phyloP scores from a whole-genome alignment of 1,140 invertebrate species.

The Chymomyza costata region DNA sequence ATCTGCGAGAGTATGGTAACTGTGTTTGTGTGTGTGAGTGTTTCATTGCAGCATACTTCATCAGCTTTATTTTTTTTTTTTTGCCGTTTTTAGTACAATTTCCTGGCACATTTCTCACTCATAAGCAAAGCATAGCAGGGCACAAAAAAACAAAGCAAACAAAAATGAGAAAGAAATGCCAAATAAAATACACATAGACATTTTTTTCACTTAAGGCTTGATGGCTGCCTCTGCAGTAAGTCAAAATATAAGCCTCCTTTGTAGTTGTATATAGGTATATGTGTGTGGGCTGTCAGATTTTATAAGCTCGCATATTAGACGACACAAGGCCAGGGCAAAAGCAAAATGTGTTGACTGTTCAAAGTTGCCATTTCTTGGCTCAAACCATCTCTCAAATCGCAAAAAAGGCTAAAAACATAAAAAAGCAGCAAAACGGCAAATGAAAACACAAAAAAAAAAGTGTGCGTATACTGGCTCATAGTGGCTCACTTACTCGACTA shows the following conservation, averaged over 20 bases:
- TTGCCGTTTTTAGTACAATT: conserved; percentile 60
- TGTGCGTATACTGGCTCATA: neutral
- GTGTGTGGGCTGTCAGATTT: too few relatives aligned
- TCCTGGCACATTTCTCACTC: conserved; percentile 59
- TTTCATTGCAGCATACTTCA: conserved; percentile 30
- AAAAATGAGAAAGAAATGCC: neutral
- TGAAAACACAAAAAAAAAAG: conserved; percentile 21
- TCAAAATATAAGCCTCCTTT: conserved; percentile 35
- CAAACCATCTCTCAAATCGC: too few relatives aligned
- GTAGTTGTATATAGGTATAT: too few relatives aligned
- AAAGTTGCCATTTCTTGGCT: too few relatives aligned
- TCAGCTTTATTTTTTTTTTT: conserved; percentile 35
- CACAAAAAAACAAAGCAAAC: conserved; percentile 14
- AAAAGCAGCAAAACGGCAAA: conserved; percentile 11
- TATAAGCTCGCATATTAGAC: too few relatives aligned
- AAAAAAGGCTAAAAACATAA: too few relatives aligned
- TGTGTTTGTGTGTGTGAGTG: neutral
- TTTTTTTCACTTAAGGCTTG: conserved; percentile 64
- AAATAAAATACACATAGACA: conserved; percentile 29
- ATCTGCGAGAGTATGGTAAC: conserved; percentile 23
- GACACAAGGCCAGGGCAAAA: too few relatives aligned
- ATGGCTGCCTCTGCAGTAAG: conserved; percentile 54
- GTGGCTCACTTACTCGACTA: conserved; percentile 6
- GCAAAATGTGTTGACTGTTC: too few relatives aligned
- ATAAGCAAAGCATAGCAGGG: conserved; percentile 11